Evolutionary conservation across 2,888 invertebrate genomes (phyloP).

Genomic region (Eudemis profundana): DNA sequence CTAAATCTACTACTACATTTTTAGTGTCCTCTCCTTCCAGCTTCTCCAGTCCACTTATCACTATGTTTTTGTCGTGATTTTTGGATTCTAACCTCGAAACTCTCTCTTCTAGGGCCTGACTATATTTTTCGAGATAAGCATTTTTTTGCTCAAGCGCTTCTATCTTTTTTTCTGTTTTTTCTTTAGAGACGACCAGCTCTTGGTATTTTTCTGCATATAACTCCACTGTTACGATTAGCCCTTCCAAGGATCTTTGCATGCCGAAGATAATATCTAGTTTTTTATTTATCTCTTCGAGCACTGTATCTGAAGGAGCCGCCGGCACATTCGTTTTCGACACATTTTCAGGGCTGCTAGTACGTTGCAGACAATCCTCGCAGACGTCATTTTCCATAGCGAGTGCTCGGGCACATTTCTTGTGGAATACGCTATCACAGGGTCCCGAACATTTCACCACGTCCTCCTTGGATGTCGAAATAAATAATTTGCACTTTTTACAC

Average conservation of each 20-base stretch:
- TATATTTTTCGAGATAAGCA: background rate
- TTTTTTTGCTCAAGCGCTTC: background rate
- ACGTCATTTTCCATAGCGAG: background rate
- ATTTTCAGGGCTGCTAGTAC: background rate
- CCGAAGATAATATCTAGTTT: background rate
- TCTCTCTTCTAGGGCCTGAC: background rate
- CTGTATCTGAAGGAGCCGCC: background rate
- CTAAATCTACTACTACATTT: no score
- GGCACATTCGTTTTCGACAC: background rate
- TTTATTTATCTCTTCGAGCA: background rate
- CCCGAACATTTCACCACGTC: background rate
- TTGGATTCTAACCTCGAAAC: conserved; percentile 22
- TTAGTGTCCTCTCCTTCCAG: no score
- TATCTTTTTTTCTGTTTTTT: no score
- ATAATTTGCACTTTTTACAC: background rate
- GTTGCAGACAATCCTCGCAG: background rate
- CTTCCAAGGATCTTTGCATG: no score
- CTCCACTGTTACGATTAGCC: background rate
- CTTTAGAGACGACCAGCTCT: background rate
- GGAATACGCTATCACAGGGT: background rate
- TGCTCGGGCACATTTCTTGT: background rate
- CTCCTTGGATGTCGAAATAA: background rate
- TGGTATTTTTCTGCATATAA: background rate
- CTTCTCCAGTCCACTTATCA: conserved; percentile 13
- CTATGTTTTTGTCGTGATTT: conserved; percentile 34